Percentiles rank a stretch among this genome's conserved stretches.
These are phyloP conservation scores for Pristionchus japonicus DNA, from an alignment of 2,888 invertebrate species.

Conservation along the genomic window DNA sequence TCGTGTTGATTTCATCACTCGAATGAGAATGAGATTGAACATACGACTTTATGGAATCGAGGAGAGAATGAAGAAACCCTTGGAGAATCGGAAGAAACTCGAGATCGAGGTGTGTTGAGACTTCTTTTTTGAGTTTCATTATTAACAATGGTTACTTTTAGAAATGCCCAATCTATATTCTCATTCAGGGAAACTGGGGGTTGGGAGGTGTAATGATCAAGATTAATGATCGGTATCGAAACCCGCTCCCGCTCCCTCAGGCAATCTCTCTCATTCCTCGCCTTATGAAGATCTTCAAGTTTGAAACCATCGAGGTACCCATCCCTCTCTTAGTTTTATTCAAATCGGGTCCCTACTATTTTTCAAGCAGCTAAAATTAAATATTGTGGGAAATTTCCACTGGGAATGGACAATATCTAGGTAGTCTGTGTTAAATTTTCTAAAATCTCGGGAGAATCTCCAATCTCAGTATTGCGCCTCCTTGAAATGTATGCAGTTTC, in stretches of 20 bases:
- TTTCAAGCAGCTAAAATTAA: no score
- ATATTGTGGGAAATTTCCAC: background rate
- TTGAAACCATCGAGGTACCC: background rate
- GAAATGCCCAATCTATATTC: no score
- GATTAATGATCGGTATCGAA: background rate
- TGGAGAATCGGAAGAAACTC: background rate
- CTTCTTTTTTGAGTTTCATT: background rate
- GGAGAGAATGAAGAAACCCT: background rate
- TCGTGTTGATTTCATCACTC: background rate
- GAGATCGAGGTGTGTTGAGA: background rate
- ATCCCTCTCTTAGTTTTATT: no score
- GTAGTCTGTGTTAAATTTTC: no score
- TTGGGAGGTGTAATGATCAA: background rate
- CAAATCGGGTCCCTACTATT: no score
- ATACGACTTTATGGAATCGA: background rate
- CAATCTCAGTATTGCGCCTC: no score
- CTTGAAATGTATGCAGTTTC: no score
- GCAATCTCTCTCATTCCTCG: background rate
- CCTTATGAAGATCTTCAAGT: background rate
- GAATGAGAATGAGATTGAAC: background rate
- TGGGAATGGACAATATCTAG: no score
- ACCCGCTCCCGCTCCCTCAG: no score
- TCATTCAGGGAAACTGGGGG: background rate
- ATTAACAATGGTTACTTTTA: no score
- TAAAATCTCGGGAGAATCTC: no score